phyloP scores from a whole-genome alignment of 1,140 invertebrate species.

The Lepeophtheirus salmonis region DNA sequence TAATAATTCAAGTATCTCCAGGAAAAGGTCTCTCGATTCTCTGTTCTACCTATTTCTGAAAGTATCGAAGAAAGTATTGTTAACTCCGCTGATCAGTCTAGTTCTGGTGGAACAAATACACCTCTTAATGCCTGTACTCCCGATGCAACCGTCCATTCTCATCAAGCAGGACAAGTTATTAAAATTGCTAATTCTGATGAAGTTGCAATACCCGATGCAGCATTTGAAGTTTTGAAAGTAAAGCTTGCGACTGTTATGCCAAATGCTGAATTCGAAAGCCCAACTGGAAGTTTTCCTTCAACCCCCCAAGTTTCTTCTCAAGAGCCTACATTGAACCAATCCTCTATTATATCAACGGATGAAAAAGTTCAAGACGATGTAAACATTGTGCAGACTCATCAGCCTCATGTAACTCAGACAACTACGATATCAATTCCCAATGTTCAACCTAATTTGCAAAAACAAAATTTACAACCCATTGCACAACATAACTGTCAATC shows the following conservation, averaged over 20 bases:
- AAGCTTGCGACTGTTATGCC: neutral
- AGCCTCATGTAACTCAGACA: too few species aligned
- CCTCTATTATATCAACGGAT: neutral
- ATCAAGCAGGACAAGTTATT: too few species aligned
- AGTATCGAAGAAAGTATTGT: neutral
- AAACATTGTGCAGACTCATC: too few species aligned
- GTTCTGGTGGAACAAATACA: neutral
- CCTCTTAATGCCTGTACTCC: conserved; percentile 4
- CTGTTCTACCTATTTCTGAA: neutral
- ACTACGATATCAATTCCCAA: too few species aligned
- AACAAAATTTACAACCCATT: too few species aligned
- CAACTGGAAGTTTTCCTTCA: neutral
- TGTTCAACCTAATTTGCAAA: too few species aligned
- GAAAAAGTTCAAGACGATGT: too few species aligned
- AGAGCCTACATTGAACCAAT: neutral
- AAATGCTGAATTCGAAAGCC: neutral
- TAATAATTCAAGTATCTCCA: neutral
- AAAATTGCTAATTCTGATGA: too few species aligned
- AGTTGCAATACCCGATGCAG: too few species aligned
- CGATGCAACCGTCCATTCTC: neutral
- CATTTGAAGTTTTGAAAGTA: neutral
- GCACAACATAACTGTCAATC: too few species aligned
- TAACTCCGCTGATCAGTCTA: neutral
- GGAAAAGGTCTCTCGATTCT: conserved; percentile 8
- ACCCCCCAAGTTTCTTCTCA: neutral